Conservation (phyloP, 1,140 invertebrate genomes). For the Ylistrum balloti region DNA sequence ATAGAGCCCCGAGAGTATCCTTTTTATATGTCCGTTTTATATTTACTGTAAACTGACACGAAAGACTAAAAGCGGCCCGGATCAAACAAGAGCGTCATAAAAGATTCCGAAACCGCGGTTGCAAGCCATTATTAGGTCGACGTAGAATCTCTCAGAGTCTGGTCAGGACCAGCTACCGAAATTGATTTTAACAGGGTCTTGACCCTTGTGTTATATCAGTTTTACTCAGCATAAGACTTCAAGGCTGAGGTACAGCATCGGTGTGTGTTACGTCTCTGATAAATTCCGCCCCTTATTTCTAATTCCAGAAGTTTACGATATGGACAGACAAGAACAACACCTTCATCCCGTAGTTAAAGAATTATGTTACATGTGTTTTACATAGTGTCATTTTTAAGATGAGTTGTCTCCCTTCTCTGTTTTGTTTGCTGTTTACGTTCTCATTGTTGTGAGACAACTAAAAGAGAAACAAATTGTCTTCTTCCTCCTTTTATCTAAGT, state of each 20-base stretch:
- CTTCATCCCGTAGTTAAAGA: neutral
- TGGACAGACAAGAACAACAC: neutral
- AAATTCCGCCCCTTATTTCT: neutral
- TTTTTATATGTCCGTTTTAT: neutral
- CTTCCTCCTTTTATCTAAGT: too few relatives aligned
- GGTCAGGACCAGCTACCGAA: neutral
- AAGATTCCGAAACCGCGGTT: neutral
- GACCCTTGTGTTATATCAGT: neutral
- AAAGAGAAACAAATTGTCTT: too few relatives aligned
- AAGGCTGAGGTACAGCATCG: neutral
- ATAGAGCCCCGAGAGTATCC: neutral
- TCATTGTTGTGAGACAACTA: too few relatives aligned
- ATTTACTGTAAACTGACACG: conserved; percentile 28
- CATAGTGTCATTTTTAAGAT: neutral
- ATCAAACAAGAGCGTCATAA: neutral
- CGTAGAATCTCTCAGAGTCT: neutral
- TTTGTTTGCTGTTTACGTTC: too few relatives aligned
- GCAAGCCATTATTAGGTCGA: neutral
- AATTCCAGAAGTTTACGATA: neutral
- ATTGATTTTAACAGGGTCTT: neutral
- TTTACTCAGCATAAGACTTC: neutral
- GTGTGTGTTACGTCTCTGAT: neutral
- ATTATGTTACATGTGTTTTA: neutral
- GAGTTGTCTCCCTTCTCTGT: neutral
- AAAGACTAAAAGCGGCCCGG: neutral